Base-by-base conservation (phyloP, 1,140 invertebrate genomes). In the Cataglyphis hispanica region DNA sequence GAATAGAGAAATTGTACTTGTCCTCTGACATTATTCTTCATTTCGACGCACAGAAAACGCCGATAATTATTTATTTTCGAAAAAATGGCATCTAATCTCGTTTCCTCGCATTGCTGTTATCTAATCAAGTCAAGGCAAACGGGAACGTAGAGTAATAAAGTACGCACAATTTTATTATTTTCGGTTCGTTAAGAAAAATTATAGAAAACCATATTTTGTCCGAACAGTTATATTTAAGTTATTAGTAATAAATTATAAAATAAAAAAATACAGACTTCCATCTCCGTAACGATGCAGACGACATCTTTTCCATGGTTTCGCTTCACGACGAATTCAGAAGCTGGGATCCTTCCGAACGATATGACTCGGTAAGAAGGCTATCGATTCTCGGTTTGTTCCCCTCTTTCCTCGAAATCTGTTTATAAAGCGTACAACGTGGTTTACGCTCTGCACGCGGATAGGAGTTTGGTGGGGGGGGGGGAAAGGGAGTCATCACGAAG, bases 321-420 rank as follows among this genome's bases (percentile, higher is more conserved):
- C 11, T 64, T 56, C 46, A 13, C 76, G 10, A 67, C 27, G 22
- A 50, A 31, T 31, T 31, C 31, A 31, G 31, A 78, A 80, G 13
- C 61, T 25, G 27, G 27, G 50, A 67, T 58, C n/a, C 10, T 34
- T 5, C 27, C 75, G 56, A 27, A 27, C 46, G 80, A 78, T 89
- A 89, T 74, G 74, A 58, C 10, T 58, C 66, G 64, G 61, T 70
- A 40, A 60, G 16, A n/a, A n/a, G 34, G 16, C 58, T 76, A 85
- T 87, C 85, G 80, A 90, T 89, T 69, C 66, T 70, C 80, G 40
- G 40, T 67, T 72, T 43, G 53, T 25, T 85, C 60, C 67, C 78
- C 22, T 83, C 81, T 84, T 90, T 87, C 84, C 83, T 83, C 80
- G 89, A 91, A 92, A 92, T 92, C 92, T 91, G 91, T 91, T 92